These are phyloP conservation scores for Psylliodes chrysocephalus DNA, from an alignment of 2,888 invertebrate species.

Conservation along the genomic window DNA sequence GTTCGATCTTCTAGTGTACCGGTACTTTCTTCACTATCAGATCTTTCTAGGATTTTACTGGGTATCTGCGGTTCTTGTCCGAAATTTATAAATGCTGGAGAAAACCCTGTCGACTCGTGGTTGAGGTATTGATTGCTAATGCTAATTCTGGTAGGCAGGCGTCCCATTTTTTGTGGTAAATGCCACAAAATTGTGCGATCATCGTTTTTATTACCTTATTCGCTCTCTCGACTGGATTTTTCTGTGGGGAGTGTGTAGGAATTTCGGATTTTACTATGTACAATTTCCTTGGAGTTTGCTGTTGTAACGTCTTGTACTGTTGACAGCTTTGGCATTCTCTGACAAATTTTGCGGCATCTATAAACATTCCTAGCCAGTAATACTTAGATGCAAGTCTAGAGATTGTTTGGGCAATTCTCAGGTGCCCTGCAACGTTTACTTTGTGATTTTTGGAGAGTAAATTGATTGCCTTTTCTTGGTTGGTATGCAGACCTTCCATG, in stretches of 20 bases:
- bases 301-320: too few species aligned
- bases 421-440: conserved; percentile 20
- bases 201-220: conserved; percentile 54
- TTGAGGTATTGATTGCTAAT: background rate
- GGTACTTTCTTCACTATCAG: background rate
- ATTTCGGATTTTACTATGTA: conserved; percentile 38
- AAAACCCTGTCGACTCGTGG: background rate
- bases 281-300: too few species aligned
- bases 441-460: conserved; percentile 18
- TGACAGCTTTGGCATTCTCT: too few species aligned
- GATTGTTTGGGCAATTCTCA: too few species aligned
- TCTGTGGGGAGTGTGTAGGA: conserved; percentile 44
- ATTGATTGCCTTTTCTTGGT: background rate
- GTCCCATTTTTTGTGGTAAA: background rate
- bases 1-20: background rate
- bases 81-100: background rate
- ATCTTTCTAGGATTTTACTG: background rate
- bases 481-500: conserved; percentile 26
- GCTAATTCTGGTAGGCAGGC: background rate
- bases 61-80: too few species aligned
- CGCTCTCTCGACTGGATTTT: conserved; percentile 55
- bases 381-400: too few species aligned
- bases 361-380: too few species aligned
- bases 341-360: too few species aligned
- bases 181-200: conserved; percentile 48